Conservation (phyloP, 2,113 vertebrate genomes). For the Microtus ochrogaster region DNA sequence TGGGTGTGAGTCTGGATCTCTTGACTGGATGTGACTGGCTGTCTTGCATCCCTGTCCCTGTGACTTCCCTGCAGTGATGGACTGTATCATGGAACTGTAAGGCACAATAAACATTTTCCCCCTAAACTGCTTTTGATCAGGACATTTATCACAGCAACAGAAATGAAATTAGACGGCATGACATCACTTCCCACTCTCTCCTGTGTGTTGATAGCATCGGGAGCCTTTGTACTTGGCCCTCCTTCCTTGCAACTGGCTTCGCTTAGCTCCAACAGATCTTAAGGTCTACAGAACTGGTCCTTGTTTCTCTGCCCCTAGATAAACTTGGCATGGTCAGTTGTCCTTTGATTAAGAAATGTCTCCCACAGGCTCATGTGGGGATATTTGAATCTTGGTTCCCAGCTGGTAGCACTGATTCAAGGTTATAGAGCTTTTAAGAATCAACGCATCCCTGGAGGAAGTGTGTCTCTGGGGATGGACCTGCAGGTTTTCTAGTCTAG, state of each 20-base stretch:
- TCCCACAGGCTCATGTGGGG: too few relatives aligned
- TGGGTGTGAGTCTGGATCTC: background rate
- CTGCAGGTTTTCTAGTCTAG: background rate
- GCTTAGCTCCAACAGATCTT: background rate
- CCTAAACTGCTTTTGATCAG: background rate
- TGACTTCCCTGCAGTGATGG: background rate
- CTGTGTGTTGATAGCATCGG: background rate
- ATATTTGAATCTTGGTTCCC: background rate
- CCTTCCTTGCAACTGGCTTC: background rate
- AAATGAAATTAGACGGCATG: too few relatives aligned
- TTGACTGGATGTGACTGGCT: background rate
- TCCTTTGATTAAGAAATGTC: background rate
- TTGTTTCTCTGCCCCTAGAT: background rate
- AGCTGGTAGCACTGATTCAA: background rate
- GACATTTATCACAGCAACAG: background rate
- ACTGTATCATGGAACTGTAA: background rate
- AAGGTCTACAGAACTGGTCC: background rate
- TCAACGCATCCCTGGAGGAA: background rate
- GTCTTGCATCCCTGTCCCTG: background rate
- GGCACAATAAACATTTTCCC: background rate
- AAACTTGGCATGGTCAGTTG: background rate
- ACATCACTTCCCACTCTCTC: accelerated
- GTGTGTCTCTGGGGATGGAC: background rate
- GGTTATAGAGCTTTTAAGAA: background rate
- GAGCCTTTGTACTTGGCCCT: background rate